Evolutionary conservation across 1,140 invertebrate genomes (phyloP).

Genomic region (Theocolax elegans): DNA sequence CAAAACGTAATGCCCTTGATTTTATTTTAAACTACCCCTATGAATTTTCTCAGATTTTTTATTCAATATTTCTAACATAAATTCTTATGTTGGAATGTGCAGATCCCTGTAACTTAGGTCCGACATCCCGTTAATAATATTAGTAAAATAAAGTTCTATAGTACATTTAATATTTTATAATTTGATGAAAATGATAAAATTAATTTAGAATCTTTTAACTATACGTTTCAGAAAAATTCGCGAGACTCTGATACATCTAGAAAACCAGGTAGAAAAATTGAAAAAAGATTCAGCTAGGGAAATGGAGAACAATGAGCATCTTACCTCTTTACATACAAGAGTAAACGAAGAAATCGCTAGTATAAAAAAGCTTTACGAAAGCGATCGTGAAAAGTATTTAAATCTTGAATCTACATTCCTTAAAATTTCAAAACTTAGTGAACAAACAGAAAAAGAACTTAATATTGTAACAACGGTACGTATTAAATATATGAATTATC

Average conservation of each 20-base stretch:
- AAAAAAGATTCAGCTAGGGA: conserved; percentile 71
- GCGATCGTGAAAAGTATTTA: conserved; percentile 52
- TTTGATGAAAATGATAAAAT: background rate
- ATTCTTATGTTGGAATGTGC: no score
- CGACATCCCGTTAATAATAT: no score
- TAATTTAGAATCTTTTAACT: background rate
- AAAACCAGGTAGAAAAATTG: conserved; percentile 67
- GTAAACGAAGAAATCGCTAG: conserved; percentile 68
- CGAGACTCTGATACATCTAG: conserved; percentile 69
- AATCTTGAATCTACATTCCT: conserved; percentile 68
- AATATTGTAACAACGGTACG: conserved; percentile 54
- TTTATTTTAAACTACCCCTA: no score
- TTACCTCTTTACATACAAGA: conserved; percentile 72
- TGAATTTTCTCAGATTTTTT: no score
- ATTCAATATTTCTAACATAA: no score
- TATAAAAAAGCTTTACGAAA: conserved; percentile 47
- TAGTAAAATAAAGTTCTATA: no score
- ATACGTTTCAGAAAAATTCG: conserved; percentile 64
- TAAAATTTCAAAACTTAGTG: conserved; percentile 67
- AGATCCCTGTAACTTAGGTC: no score
- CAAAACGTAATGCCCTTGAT: no score
- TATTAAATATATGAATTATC: conserved; percentile 26
- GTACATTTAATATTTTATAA: background rate
- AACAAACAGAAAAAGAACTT: conserved; percentile 72
- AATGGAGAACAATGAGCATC: conserved; percentile 74